A percentile compares a stretch with the other conserved stretches of the same genome.
Conservation (phyloP, 2,888 invertebrate species). For the Microctonus brassicae region DNA sequence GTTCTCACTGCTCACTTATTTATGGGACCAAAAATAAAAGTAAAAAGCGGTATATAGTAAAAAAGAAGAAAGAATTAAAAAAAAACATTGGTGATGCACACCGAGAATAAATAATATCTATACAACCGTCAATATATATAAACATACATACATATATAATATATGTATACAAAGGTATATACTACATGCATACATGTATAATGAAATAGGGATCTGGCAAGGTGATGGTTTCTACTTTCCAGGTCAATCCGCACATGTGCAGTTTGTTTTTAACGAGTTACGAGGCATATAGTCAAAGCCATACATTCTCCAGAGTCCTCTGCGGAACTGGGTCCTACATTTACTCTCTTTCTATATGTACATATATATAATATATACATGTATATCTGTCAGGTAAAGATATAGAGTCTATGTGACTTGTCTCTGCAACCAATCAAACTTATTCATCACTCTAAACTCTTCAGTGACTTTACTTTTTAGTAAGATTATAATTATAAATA, state of each 20-base stretch:
- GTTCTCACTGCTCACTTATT: background rate
- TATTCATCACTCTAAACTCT: background rate
- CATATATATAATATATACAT: too few species aligned
- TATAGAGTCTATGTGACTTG: background rate
- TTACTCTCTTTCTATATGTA: constrained; percentile 35
- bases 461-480: background rate
- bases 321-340: constrained; percentile 49
- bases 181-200: background rate
- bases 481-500: background rate
- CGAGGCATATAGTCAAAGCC: background rate
- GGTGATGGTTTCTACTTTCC: constrained; percentile 51
- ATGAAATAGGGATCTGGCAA: constrained; percentile 14
- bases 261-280: constrained; percentile 30
- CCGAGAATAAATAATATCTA: background rate
- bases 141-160: background rate
- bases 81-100: background rate
- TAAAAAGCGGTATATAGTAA: too few species aligned
- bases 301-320: constrained; percentile 18
- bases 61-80: too few species aligned
- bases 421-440: background rate
- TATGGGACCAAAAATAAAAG: background rate
- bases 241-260: constrained; percentile 48
- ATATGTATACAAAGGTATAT: too few species aligned
- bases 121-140: background rate
- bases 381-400: background rate